phyloP scores from a whole-genome alignment of 2,888 invertebrate genomes.

The Heliconius charithonia region DNA sequence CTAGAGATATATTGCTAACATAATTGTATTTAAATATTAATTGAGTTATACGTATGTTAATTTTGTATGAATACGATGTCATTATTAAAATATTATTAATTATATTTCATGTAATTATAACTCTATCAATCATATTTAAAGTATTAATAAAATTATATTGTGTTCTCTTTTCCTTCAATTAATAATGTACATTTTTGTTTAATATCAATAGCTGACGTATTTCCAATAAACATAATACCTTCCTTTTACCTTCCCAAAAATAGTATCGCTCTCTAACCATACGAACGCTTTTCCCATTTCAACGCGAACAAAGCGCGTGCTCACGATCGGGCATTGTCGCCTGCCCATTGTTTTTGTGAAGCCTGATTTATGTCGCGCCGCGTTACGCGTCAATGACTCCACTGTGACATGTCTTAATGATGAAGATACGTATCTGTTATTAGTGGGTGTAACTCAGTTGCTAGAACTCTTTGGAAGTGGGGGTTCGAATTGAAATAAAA shows the following conservation, averaged over 20 bases:
- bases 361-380: conserved; percentile 55
- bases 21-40: neutral
- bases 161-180: too few species aligned
- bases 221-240: too few species aligned
- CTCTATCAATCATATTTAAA: too few species aligned
- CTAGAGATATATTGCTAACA: neutral
- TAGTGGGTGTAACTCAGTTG: neutral
- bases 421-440: conserved; percentile 23
- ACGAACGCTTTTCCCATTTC: conserved; percentile 36
- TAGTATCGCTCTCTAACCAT: conserved; percentile 28
- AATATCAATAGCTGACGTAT: too few species aligned
- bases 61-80: neutral
- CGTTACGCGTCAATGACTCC: conserved; percentile 34
- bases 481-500: neutral
- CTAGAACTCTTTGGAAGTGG: neutral
- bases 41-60: neutral
- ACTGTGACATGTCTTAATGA: conserved; percentile 27
- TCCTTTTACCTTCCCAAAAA: neutral
- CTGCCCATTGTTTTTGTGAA: conserved; percentile 54
- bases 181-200: too few species aligned
- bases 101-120: neutral
- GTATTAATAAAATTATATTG: too few species aligned
- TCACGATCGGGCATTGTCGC: conserved; percentile 54
- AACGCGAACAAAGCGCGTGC: conserved; percentile 47
- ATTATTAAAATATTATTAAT: neutral